Percentiles rank a stretch among this genome's conserved stretches.
Conservation (phyloP, 2,113 vertebrate species). For the Pluvialis apricaria region DNA sequence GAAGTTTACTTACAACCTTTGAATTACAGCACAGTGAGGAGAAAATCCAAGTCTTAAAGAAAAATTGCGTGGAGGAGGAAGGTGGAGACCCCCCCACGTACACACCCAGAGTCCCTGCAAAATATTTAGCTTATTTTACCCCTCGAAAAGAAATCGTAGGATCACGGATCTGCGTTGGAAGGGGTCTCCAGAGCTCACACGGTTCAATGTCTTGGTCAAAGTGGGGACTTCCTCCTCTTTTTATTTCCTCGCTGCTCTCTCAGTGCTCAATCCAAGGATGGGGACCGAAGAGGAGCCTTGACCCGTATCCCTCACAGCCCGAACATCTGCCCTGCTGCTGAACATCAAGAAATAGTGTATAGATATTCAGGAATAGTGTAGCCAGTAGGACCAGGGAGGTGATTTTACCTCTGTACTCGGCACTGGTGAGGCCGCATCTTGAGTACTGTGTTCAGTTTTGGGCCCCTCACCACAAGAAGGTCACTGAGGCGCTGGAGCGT, state of each 20-base stretch:
- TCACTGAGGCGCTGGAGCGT: too few relatives aligned
- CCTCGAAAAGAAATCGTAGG: neutral
- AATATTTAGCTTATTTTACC: neutral
- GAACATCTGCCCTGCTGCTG: neutral
- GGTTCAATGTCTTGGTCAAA: neutral
- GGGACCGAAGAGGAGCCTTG: neutral
- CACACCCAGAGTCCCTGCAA: neutral
- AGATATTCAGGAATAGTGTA: too few relatives aligned
- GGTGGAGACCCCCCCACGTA: rapidly evolving
- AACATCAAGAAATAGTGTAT: neutral
- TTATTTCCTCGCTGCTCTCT: neutral
- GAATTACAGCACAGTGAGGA: rapidly evolving
- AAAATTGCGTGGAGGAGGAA: neutral
- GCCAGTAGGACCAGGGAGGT: too few relatives aligned
- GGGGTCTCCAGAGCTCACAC: neutral
- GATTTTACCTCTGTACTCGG: too few relatives aligned
- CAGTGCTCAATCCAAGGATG: rapidly evolving
- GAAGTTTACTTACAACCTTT: neutral
- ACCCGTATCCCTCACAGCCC: neutral
- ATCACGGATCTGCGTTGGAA: neutral
- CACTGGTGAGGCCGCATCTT: too few relatives aligned
- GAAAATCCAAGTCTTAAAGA: neutral
- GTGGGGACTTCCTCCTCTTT: neutral
- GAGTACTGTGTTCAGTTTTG: too few relatives aligned
- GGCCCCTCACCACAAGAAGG: too few relatives aligned